Conservation (phyloP, 2,113 vertebrate genomes). For the Scartelaos histophorus region DNA sequence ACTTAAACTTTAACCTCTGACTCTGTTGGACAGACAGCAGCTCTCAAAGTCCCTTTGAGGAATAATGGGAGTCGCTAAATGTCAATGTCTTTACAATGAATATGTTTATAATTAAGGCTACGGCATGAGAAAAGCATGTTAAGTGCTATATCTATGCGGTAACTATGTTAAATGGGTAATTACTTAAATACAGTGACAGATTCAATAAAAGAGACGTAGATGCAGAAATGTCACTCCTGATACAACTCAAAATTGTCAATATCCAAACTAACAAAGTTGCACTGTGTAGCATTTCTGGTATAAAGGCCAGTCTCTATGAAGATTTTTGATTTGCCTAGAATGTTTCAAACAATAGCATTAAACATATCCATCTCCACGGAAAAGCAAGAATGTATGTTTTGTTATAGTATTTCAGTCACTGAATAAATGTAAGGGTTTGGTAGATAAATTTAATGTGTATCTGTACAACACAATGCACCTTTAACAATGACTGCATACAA, state of each 20-base stretch:
- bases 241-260: not conserved
- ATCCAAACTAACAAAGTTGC: not conserved
- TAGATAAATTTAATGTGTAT: too few relatives aligned
- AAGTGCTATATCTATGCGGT: not conserved
- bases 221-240: not conserved
- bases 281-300: not conserved
- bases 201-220: too few relatives aligned
- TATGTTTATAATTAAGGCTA: not conserved
- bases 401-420: too few relatives aligned
- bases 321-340: too few relatives aligned
- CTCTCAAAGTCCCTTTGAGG: slow-evolving; percentile 34
- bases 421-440: too few relatives aligned
- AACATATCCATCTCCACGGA: too few relatives aligned
- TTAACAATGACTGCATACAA: too few relatives aligned
- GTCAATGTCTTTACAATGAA: slow-evolving; percentile 6
- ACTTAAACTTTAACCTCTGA: slow-evolving; percentile 58
- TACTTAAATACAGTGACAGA: not conserved
- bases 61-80: slow-evolving; percentile 37
- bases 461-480: too few relatives aligned
- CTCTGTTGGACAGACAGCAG: slow-evolving; percentile 39
- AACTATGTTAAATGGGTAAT: not conserved
- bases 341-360: too few relatives aligned
- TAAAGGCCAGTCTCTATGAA: not conserved
- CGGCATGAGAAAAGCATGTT: not conserved
- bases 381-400: too few relatives aligned